Conservation (phyloP, 1,140 invertebrate species). For the Magallana ariakensis region DNA sequence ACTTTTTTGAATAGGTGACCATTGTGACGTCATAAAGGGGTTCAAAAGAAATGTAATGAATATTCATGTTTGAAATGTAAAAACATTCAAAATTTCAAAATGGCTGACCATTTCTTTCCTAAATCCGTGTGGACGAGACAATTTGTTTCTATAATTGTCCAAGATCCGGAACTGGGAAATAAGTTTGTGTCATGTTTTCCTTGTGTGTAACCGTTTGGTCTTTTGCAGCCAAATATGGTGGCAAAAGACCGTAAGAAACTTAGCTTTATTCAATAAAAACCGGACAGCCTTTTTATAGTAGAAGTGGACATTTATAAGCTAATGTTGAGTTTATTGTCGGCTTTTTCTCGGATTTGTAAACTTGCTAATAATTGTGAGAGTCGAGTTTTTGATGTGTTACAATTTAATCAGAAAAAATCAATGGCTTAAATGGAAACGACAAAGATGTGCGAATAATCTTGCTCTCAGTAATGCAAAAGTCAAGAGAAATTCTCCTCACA, state of each 20-base stretch:
- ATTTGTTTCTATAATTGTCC: slow-evolving; percentile 6
- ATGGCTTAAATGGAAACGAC: background rate
- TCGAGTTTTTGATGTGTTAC: slow-evolving; percentile 3
- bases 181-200: background rate
- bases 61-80: slow-evolving; percentile 35
- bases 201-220: background rate
- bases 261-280: background rate
- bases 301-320: background rate
- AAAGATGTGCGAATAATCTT: slow-evolving; percentile 25
- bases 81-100: slow-evolving; percentile 37
- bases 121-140: background rate
- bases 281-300: background rate
- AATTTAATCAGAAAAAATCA: slow-evolving; percentile 37
- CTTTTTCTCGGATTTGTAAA: slow-evolving; percentile 35
- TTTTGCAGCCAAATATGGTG: slow-evolving; percentile 8
- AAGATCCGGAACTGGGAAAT: background rate
- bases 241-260: background rate
- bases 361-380: background rate
- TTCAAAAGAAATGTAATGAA: slow-evolving; percentile 17
- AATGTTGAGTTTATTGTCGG: background rate
- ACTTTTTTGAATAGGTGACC: slow-evolving; percentile 32
- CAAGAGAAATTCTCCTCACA: background rate
- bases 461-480: background rate
- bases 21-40: background rate
- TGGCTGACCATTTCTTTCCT: slow-evolving; percentile 18